Evolutionary conservation across 2,113 vertebrate genomes (phyloP).

Genomic region (Scophthalmus maximus): DNA sequence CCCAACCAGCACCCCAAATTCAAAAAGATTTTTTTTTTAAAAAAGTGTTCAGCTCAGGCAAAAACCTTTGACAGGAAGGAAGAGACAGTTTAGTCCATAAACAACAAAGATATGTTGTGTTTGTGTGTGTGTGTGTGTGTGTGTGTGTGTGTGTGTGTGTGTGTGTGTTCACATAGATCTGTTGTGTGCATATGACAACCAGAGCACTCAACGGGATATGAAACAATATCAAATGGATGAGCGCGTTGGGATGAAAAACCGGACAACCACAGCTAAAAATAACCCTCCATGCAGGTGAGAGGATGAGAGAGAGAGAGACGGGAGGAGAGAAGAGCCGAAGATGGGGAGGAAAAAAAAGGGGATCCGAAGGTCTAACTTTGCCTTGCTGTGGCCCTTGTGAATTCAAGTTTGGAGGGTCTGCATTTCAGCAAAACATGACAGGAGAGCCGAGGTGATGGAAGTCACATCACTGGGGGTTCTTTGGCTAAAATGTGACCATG

Average conservation of each 20-base stretch:
- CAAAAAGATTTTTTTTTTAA: slow-evolving; percentile 2
- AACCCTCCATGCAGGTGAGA: slow-evolving; percentile 36
- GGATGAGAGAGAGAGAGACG: slow-evolving; percentile 12
- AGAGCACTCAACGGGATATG: slow-evolving; percentile 65
- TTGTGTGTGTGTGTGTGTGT: slow-evolving; percentile 5
- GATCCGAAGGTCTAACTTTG: slow-evolving; percentile 57
- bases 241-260: slow-evolving; percentile 46
- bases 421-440: slow-evolving; percentile 30
- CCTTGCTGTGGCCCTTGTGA: slow-evolving; percentile 39
- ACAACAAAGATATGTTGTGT: background rate
- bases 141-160: slow-evolving; percentile 22
- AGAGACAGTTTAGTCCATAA: slow-evolving; percentile 54
- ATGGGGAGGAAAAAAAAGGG: background rate
- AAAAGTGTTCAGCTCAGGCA: slow-evolving; percentile 24
- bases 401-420: slow-evolving; percentile 30
- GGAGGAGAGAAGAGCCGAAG: slow-evolving; percentile 18
- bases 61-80: slow-evolving; percentile 46
- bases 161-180: slow-evolving; percentile 11
- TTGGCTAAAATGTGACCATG: background rate
- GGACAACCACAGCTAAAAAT: slow-evolving; percentile 34
- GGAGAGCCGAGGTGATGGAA: background rate
- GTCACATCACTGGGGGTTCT: background rate
- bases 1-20: slow-evolving; percentile 1
- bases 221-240: slow-evolving; percentile 55
- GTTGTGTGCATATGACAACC: slow-evolving; percentile 65